These are phyloP conservation scores for Bombus soroeensis DNA, from an alignment of 1,140 invertebrate species.

Conservation along the genomic window DNA sequence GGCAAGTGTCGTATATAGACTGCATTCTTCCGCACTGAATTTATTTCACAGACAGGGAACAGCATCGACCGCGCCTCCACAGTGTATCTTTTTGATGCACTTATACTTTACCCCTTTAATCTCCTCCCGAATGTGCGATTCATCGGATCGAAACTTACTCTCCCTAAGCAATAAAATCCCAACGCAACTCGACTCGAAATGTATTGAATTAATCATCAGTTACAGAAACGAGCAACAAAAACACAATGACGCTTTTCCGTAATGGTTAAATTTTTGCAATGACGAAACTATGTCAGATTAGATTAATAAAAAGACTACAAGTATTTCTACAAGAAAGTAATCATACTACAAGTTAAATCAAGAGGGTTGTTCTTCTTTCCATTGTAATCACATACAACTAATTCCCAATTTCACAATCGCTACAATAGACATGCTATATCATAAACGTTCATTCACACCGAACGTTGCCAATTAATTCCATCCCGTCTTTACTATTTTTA, in stretches of 20 bases:
- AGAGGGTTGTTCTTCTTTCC: too few species aligned
- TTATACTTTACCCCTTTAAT: not conserved
- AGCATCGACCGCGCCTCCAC: slow-evolving; percentile 43
- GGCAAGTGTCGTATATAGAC: not conserved
- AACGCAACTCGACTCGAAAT: too few species aligned
- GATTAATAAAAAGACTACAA: too few species aligned
- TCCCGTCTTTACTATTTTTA: not conserved
- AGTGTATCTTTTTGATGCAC: slow-evolving; percentile 16
- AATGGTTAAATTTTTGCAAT: not conserved
- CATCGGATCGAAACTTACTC: not conserved
- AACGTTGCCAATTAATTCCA: not conserved
- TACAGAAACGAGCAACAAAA: not conserved
- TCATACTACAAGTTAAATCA: not conserved
- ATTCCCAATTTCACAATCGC: not conserved
- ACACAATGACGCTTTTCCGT: not conserved
- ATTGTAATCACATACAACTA: not conserved
- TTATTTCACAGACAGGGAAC: slow-evolving; percentile 8
- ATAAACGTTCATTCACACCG: not conserved
- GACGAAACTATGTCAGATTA: not conserved
- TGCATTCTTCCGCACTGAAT: not conserved
- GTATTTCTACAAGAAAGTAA: not conserved
- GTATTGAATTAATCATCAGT: not conserved
- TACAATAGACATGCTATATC: not conserved
- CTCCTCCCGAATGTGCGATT: not conserved
- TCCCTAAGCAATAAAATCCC: not conserved